Conservation (phyloP, 2,113 vertebrate species). For the Takifugu bimaculatus region DNA sequence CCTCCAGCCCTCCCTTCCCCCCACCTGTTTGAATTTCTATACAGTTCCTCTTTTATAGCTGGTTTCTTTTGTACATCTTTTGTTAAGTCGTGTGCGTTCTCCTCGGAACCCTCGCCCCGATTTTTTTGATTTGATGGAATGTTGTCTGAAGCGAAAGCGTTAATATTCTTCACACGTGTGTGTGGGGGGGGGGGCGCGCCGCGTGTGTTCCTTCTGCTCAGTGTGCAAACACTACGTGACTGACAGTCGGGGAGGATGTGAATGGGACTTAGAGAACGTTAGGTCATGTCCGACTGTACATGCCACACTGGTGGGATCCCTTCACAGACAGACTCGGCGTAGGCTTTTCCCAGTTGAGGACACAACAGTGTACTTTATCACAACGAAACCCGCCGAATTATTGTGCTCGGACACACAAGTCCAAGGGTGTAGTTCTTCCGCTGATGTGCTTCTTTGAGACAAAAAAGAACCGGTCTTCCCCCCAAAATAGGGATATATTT, state of each 20-base stretch:
- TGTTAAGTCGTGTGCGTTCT: slow-evolving; percentile 38
- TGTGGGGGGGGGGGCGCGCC: too few species aligned
- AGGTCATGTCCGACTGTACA: slow-evolving; percentile 15
- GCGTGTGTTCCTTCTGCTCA: slow-evolving; percentile 7
- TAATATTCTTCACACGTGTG: slow-evolving; percentile 8
- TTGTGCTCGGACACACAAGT: slow-evolving; percentile 29
- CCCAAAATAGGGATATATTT: slow-evolving; percentile 51
- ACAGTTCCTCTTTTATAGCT: slow-evolving; percentile 43
- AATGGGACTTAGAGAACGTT: slow-evolving; percentile 30
- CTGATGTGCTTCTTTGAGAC: slow-evolving; percentile 49
- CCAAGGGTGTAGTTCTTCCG: slow-evolving; percentile 48
- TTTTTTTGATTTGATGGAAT: slow-evolving; percentile 79
- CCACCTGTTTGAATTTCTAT: slow-evolving; percentile 40
- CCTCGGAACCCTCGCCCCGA: slow-evolving; percentile 63
- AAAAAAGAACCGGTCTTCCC: slow-evolving; percentile 51
- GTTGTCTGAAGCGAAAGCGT: slow-evolving; percentile 71
- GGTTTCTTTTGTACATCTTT: slow-evolving; percentile 40
- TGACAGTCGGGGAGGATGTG: slow-evolving; percentile 12
- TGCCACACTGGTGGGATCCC: slow-evolving; percentile 22
- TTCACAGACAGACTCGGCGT: slow-evolving; percentile 17
- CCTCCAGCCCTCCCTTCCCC: not conserved
- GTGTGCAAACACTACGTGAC: slow-evolving; percentile 24
- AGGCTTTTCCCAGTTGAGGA: slow-evolving; percentile 30
- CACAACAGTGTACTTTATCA: slow-evolving; percentile 31
- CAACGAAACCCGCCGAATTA: slow-evolving; percentile 32